Conservation (phyloP, 92 coral and sea anemone species). For the Montipora capitata region DNA sequence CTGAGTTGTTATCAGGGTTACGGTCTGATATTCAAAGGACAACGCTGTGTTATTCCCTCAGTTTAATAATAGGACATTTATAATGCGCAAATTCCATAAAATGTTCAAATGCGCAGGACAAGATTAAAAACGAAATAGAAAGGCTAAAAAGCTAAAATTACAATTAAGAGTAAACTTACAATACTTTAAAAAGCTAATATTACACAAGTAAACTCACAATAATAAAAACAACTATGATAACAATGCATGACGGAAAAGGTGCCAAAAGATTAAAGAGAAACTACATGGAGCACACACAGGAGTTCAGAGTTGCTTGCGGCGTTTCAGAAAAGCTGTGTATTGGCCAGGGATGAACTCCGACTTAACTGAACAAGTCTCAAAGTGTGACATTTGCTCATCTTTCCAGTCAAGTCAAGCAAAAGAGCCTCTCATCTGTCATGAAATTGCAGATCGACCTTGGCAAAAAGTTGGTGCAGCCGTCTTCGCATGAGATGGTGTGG, state of each 20-base stretch:
- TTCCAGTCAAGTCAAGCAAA: constrained; percentile 53
- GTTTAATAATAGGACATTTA: too few relatives aligned
- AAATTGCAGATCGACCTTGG: constrained; percentile 57
- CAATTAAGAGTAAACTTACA: too few relatives aligned
- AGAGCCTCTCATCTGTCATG: constrained; percentile 58
- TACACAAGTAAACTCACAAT: too few relatives aligned
- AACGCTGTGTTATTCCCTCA: too few relatives aligned
- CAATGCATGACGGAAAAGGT: too few relatives aligned
- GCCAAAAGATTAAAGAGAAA: constrained; percentile 13
- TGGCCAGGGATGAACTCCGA: constrained; percentile 67
- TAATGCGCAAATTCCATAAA: too few relatives aligned
- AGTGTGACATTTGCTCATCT: constrained; percentile 42
- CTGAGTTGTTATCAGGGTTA: constrained; percentile 37
- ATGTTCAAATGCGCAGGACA: too few relatives aligned
- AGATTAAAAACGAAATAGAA: too few relatives aligned
- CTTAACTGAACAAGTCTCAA: constrained; percentile 44
- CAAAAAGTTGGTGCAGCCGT: constrained; percentile 52
- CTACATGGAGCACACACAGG: constrained; percentile 39
- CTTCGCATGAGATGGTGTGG: constrained; percentile 40
- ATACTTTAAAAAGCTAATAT: too few relatives aligned
- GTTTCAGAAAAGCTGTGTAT: constrained; percentile 55
- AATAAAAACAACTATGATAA: too few relatives aligned
- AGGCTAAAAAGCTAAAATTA: too few relatives aligned
- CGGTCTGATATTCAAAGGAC: background rate
- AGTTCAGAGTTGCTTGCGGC: constrained; percentile 40